phyloP scores from a whole-genome alignment of 53 echinoderm and acorn worm genomes.

The Crossaster papposus region DNA sequence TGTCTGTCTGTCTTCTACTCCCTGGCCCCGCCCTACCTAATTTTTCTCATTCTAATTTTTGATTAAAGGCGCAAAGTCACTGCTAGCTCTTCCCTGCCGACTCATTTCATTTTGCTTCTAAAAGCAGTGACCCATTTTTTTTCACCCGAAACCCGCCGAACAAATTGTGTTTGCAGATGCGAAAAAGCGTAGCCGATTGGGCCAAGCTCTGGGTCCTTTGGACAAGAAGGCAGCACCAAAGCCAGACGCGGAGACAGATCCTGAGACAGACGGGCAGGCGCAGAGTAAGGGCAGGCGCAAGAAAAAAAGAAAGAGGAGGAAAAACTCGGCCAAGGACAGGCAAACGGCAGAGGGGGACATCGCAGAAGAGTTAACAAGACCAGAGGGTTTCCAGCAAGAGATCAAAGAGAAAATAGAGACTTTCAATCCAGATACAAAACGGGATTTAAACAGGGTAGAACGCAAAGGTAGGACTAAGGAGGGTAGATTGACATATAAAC shows the following conservation, averaged over 20 bases:
- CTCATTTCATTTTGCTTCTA: not conserved
- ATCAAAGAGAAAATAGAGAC: conserved; percentile 13
- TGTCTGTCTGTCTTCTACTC: conserved; percentile 13
- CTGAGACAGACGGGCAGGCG: conserved; percentile 54
- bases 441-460: conserved; percentile 16
- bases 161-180: conserved; percentile 43
- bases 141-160: not conserved
- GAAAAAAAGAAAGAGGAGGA: conserved; percentile 61
- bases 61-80: not conserved
- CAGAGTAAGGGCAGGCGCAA: conserved; percentile 50
- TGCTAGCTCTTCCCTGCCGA: not conserved
- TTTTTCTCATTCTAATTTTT: not conserved
- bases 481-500: not conserved
- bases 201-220: conserved; percentile 1
- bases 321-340: conserved; percentile 19
- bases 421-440: not conserved
- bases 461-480: conserved; percentile 52
- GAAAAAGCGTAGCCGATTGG: conserved; percentile 4
- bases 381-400: conserved; percentile 7
- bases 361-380: not conserved
- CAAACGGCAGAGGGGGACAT: not conserved
- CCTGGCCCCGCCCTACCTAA: not conserved
- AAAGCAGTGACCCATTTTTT: conserved; percentile 20
- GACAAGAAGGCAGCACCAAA: not conserved
- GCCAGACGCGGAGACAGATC: conserved; percentile 18